Evolutionary conservation across 2,797 vertebrate genomes (phyloP).

Genomic region (Gymnopithys bicolor): DNA sequence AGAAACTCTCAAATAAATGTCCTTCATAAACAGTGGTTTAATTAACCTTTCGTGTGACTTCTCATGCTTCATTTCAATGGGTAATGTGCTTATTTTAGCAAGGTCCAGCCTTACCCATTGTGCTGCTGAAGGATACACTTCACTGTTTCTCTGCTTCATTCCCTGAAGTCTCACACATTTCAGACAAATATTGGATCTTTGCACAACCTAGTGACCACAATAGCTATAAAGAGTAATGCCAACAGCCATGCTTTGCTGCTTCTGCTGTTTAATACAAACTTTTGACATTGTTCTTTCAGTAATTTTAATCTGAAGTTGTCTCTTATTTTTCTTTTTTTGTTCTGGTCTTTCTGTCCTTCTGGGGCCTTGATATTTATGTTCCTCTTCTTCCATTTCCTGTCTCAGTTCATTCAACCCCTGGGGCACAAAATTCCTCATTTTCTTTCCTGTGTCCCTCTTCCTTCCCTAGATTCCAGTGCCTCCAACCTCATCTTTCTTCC

Average conservation of each 20-base stretch:
- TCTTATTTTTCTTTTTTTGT: neutral
- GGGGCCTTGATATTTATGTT: neutral
- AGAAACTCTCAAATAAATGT: neutral
- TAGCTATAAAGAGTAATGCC: rapidly evolving
- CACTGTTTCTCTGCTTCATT: neutral
- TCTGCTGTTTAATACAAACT: neutral
- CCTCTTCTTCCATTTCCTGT: neutral
- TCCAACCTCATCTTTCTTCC: neutral
- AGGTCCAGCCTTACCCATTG: neutral
- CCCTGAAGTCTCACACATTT: neutral
- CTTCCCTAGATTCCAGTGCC: neutral
- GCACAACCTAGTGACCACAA: neutral
- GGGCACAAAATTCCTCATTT: neutral
- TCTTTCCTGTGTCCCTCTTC: neutral
- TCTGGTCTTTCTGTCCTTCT: neutral
- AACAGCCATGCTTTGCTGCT: neutral
- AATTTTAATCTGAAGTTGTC: neutral
- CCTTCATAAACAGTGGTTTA: neutral
- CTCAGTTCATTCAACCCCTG: neutral
- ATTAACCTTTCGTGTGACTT: neutral
- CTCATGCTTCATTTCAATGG: neutral
- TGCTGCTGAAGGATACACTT: neutral
- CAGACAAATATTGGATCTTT: neutral
- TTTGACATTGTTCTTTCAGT: neutral
- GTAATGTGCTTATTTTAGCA: neutral